phyloP scores from a whole-genome alignment of 2,113 vertebrate genomes.

The Tinamus guttatus region DNA sequence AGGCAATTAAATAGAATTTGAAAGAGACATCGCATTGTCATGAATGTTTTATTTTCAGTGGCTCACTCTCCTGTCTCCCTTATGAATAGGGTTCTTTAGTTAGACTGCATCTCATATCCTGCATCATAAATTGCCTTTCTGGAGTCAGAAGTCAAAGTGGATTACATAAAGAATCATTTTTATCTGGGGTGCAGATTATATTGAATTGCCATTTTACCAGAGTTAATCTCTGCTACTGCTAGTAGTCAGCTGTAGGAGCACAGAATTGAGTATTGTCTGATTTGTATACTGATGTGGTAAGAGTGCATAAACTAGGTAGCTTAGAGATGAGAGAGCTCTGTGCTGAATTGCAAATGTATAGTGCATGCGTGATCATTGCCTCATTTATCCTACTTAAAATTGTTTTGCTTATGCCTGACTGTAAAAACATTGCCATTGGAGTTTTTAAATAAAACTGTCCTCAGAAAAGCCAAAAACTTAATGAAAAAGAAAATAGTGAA shows the following conservation, averaged over 20 bases:
- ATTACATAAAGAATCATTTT: not conserved
- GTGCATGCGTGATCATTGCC: not conserved
- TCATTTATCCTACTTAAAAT: not conserved
- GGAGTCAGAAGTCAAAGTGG: not conserved
- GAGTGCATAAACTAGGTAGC: not conserved
- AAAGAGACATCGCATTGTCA: not conserved
- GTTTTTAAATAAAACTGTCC: not conserved
- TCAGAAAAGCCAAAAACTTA: not conserved
- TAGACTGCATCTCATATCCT: not conserved
- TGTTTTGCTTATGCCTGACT: not conserved
- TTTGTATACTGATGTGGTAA: not conserved
- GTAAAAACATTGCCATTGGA: not conserved
- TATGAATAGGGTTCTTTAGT: not conserved
- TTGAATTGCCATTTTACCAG: not conserved
- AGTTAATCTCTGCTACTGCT: not conserved
- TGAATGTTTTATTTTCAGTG: not conserved
- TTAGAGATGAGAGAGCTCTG: not conserved
- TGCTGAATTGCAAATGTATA: not conserved
- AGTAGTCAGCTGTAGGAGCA: not conserved
- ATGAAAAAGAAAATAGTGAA: not conserved
- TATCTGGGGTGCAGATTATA: not conserved
- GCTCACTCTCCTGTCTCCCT: not conserved
- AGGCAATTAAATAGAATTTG: not conserved
- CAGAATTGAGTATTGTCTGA: not conserved
- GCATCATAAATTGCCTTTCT: not conserved